Evolutionary conservation across 1,140 invertebrate species (phyloP), one percentile per base, ranked within the genome.

Genomic region (Drosophila auraria): DNA sequence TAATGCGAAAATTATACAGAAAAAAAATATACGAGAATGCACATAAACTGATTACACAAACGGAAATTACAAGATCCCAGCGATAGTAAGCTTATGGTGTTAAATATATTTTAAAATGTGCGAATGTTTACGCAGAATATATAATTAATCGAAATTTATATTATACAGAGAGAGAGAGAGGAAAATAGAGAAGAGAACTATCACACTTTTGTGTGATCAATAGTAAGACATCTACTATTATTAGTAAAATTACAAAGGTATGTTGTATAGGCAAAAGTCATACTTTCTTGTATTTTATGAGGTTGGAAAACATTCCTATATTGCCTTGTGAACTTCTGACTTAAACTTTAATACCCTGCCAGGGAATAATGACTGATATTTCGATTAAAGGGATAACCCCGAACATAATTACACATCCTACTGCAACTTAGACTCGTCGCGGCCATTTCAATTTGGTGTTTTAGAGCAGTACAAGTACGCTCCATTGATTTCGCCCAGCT

Each of bases 1-100:
- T 90, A 87, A 87, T 70, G 82, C 42, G 86, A 81, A 89, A 90
- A 89, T 87, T 87, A 82, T 83, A 80, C 79, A 53, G 51, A 57
- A 57, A 59, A 66, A 45, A 58, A 54, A 27, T 33, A 59, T 25
- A 25, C 14, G 49, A 61, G 51, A 50, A 20, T 30, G 15, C 5
- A 64, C 53, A 72, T 57, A 49, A n/a, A 49, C 47, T 47, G 68
- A 70, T 70, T 44, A 44, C 51, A 68, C 15, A 59, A 79, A 71
- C 77, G 80, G 76, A 73, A 86, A 64, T 63, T 59, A 51, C 71
- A 68, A 78, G 81, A 69, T 62, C 45, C 14, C 14, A 44, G 27
- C 42, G 78, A 61, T 62, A 63, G 50, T 25, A 6, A 71, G 15
- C 66, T 23, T 71, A 70, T 69, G 38, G 23, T 66, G 25, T 68